Evolutionary conservation across 2,888 invertebrate species (phyloP).

Genomic region (Stenchaetothrips biformis): DNA sequence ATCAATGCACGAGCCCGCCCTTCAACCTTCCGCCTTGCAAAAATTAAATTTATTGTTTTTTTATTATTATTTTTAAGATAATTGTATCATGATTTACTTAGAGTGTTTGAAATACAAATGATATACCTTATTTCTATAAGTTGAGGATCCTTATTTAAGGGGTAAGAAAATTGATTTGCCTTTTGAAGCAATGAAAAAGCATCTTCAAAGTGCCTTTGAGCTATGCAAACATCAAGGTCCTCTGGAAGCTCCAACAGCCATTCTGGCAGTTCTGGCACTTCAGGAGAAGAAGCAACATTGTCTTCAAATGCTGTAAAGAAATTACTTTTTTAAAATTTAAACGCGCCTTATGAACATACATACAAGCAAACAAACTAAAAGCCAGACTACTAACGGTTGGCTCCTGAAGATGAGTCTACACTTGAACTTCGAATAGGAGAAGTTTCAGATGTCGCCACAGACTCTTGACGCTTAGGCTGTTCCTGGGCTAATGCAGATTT

Average conservation of each 20-base stretch:
- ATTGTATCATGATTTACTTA: too few species aligned
- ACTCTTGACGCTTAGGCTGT: constrained; percentile 50
- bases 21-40: constrained; percentile 54
- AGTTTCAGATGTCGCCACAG: constrained; percentile 44
- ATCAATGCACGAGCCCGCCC: constrained; percentile 69
- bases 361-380: constrained; percentile 18
- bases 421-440: constrained; percentile 49
- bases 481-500: constrained; percentile 68
- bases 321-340: too few species aligned
- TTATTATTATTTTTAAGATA: too few species aligned
- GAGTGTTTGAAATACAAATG: neutral
- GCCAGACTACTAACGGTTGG: constrained; percentile 44
- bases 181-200: constrained; percentile 71
- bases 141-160: constrained; percentile 43
- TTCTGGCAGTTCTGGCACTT: constrained; percentile 58
- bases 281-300: constrained; percentile 42
- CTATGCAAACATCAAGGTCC: constrained; percentile 90
- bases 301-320: constrained; percentile 46
- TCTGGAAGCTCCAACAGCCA: constrained; percentile 90
- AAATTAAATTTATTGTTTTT: too few species aligned
- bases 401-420: constrained; percentile 46
- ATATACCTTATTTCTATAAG: constrained; percentile 50
- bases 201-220: constrained; percentile 92
- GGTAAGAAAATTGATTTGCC: constrained; percentile 39
- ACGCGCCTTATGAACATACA: neutral